Evolutionary conservation across 2,113 vertebrate genomes (phyloP), one percentile per base, ranked within the genome.

Genomic region (Naja naja): DNA sequence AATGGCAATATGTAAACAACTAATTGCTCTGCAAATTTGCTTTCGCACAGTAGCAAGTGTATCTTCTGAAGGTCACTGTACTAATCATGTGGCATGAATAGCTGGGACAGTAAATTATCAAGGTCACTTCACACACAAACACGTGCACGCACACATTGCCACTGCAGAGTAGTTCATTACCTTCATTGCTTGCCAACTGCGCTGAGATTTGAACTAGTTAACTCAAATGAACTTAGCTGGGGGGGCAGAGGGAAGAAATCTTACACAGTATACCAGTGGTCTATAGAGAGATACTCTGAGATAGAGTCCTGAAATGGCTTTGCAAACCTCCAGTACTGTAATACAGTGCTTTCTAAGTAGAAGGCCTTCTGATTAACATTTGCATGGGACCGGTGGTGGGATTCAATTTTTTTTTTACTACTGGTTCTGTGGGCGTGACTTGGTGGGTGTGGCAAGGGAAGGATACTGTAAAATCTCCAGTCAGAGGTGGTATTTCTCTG

Each of bases 141-240:
- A 89, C 56, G 16, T 58, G 45, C 55, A 64, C 11, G 25, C 91
- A 88, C 85, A 87, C 85, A 49, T 22, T 11, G 27, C 34, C 27
- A 56, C 56, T 5, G n/a, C 12, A 81, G 60, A 55, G 64, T 25
- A 47, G 60, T 25, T 39, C 22, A 60, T 27, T 20, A 23, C 54
- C 18, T 86, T 85, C 34, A n/a, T 22, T 25, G 87, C 27, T 55
- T 93, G 88, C 53, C 88, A 89, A 27, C 49, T 55, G 85, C 74
- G 2, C 74, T 20, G 52, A 93, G 54, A 85, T 86, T 86, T 85
- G 88, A 60, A 93, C 69, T n/a, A 92, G 88, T 52, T 90, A 90
- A 74, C 92, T 93, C 58, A 56, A 58, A 90, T 60, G 54, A 93
- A 90, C 88, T 93, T 43, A 27, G 64, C 27, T 49, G 30, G 27